Evolutionary conservation across 2,888 invertebrate genomes (phyloP), one percentile per base, ranked within the genome.

Genomic region (Lutraria lutraria): DNA sequence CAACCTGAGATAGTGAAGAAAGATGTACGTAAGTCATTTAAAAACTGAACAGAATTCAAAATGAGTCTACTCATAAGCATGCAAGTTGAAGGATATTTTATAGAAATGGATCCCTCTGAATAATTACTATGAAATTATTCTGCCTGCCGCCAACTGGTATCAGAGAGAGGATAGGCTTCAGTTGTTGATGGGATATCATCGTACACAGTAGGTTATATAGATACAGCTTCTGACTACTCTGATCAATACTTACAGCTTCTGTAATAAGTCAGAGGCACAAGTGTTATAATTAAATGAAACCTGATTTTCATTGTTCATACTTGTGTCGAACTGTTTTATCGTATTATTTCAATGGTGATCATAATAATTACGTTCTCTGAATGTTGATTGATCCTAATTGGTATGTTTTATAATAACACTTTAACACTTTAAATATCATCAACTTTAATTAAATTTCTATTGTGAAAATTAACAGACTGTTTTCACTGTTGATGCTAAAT

Each of bases 271-370:
- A 76, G 76, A 76, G 31, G 19, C 34, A 76, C 76, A 31, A 76
- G 76, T 76, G 76, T 76, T 76, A 76, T 76, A 76, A 76, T 76
- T 76, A 76, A 76, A 76, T 76, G 34, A 76, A 34, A 76, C 29
- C 76, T 76, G 76, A 76, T 76, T 76, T 76, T 31, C 76, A 76
- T 76, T 76, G 76, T 76, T 76, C 76, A 4, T 31, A 76, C 76
- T 76, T 34, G 76, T 76, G 34, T 68, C n/a, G 4, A 16, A 34
- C 34, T 76, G 8, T 68, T 76, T 76, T 76, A 76, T 76, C 31
- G 76, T 31, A 34, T 76, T 76, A 76, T 21, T 76, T 76, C 76
- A 76, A 34, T 34, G 19, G 34, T 34, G 31, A 76, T 34, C 31
- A 31, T 76, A 31, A 76, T 31, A 19, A 34, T 31, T 25, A 76